Evolutionary conservation across 2,113 vertebrate genomes (phyloP).

Genomic region (Zosterops borbonicus): DNA sequence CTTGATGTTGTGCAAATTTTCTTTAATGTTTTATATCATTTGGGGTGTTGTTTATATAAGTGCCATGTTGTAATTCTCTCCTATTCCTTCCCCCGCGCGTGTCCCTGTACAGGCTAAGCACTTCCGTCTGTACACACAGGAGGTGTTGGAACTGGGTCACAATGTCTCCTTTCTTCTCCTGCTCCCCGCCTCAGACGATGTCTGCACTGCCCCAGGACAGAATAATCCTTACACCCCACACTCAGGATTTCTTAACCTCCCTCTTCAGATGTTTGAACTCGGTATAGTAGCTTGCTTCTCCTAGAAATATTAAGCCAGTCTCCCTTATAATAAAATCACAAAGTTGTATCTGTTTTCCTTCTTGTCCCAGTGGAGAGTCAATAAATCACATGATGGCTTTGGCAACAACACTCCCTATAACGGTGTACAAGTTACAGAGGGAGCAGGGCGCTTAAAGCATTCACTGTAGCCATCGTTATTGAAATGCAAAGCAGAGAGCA

Average conservation of each 20-base stretch:
- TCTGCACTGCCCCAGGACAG: slow-evolving; percentile 98
- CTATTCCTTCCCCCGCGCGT: slow-evolving; percentile 80
- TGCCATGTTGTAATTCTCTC: slow-evolving; percentile 81
- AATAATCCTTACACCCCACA: slow-evolving; percentile 93
- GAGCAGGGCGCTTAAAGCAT: slow-evolving; percentile 68
- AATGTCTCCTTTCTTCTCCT: slow-evolving; percentile 98
- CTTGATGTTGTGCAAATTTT: slow-evolving; percentile 80
- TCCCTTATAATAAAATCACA: slow-evolving; percentile 89
- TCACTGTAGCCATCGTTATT: slow-evolving; percentile 71
- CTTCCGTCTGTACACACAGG: slow-evolving; percentile 96
- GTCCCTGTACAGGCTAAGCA: slow-evolving; percentile 88
- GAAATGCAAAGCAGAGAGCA: slow-evolving; percentile 61
- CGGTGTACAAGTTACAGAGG: slow-evolving; percentile 76
- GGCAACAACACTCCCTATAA: slow-evolving; percentile 76
- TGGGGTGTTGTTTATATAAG: slow-evolving; percentile 79
- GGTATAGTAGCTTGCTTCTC: slow-evolving; percentile 87
- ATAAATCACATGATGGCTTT: slow-evolving; percentile 86
- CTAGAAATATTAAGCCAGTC: slow-evolving; percentile 86
- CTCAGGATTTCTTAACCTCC: slow-evolving; percentile 96
- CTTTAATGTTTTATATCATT: slow-evolving; percentile 81
- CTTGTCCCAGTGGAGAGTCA: slow-evolving; percentile 83
- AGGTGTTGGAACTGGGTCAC: slow-evolving; percentile 97
- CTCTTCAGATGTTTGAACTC: slow-evolving; percentile 99
- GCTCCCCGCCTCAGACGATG: slow-evolving; percentile 92
- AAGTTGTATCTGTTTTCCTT: slow-evolving; percentile 86